Base-by-base conservation (phyloP, 2,797 vertebrate species). In the Phrynocephalus guinanensis region DNA sequence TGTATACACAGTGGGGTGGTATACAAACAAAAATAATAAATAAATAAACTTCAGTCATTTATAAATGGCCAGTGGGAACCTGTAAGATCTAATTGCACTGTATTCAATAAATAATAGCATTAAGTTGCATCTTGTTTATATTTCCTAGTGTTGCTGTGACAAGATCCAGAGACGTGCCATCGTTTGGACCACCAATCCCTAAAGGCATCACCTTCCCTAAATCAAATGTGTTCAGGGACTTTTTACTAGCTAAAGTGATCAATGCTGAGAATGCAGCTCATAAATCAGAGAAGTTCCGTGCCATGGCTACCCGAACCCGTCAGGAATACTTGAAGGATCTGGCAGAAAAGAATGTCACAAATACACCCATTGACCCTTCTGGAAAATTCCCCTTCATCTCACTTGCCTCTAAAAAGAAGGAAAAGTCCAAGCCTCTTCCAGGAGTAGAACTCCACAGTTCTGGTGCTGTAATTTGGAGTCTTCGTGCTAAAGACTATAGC, bases 211-310 rank as follows among this genome's bases (percentile, higher is more conserved):
- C 98, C 0, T 99, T 99, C 95, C 99, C 99, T 63, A 99, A 99
- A 93, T 99, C 99, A 83, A 98, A 98, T 0, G 98, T 99, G 86
- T 99, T 99, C 96, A 98, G 98, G 98, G 98, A 99, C 98, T 99
- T 99, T 95, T 97, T 99, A 87, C 92, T 99, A 91, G 97, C 98
- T 91, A 99, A 99, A 97, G 97, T 99, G 90, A 98, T 99, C 93
- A 99, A 99, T 88, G 99, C 98, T 0, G 99, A 99, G 95, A 99
- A 99, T 91, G 99, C 99, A 18, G 98, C 98, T 91, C 98, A 99
- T 93, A 99, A 99, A 94, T 99, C 99, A 0, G 98, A 99, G 24
- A 99, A 99, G 94, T 99, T 99, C 80, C 97, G 98, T 0, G 98
- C 98, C 4, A 99, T 99, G 99, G 99, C 99, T 2, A 99, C 98